Conservation (phyloP, 2,888 invertebrate genomes). For the Heteromyza rotundicornis region DNA sequence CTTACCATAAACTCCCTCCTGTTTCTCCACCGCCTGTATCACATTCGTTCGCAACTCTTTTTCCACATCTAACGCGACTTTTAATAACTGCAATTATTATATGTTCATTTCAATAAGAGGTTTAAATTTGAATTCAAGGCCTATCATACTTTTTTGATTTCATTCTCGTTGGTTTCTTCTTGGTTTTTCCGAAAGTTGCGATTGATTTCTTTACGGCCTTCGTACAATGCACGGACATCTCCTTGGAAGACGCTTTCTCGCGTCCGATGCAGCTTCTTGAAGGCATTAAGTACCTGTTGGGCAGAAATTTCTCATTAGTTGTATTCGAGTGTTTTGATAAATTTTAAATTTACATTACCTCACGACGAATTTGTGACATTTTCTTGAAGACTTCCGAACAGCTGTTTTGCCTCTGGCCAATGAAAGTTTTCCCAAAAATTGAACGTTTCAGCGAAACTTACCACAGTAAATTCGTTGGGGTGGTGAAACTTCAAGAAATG, state of each 20-base stretch:
- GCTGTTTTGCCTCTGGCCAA: neutral
- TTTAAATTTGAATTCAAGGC: neutral
- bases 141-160: conserved; percentile 69
- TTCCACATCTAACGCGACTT: conserved; percentile 73
- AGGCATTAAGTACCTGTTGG: conserved; percentile 69
- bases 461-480: no score
- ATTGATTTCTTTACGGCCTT: conserved; percentile 76
- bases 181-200: conserved; percentile 75
- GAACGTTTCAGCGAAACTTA: no score
- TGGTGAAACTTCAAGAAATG: no score
- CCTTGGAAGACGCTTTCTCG: conserved; percentile 72
- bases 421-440: no score
- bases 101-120: neutral
- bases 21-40: conserved; percentile 74
- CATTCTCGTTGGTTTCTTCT: conserved; percentile 66
- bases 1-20: conserved; percentile 72
- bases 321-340: conserved; percentile 11
- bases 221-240: conserved; percentile 69
- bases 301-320: no score
- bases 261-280: conserved; percentile 76
- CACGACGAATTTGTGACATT: conserved; percentile 49
- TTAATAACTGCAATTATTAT: conserved; percentile 67
- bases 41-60: conserved; percentile 74
- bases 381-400: neutral
- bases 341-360: conserved; percentile 34